Evolutionary conservation across 2,888 invertebrate species (phyloP).

Genomic region (Oegoconia quadripuncta): DNA sequence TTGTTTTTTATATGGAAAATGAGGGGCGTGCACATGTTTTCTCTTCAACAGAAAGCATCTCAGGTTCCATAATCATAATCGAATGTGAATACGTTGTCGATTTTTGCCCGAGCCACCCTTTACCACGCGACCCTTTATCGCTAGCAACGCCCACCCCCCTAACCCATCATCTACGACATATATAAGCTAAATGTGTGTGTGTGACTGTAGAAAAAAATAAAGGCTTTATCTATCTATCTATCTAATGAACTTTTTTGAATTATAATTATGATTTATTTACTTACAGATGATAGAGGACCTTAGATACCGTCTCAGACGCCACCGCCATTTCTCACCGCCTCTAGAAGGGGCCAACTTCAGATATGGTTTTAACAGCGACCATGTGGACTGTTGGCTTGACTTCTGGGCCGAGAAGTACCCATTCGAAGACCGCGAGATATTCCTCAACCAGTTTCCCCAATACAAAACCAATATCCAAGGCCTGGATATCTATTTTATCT

Average conservation of each 20-base stretch:
- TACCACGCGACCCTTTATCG: too few relatives aligned
- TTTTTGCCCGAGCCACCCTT: too few relatives aligned
- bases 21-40: too few relatives aligned
- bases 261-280: too few relatives aligned
- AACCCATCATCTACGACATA: not conserved
- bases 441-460: conserved; percentile 86
- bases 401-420: conserved; percentile 89
- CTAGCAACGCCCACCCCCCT: too few relatives aligned
- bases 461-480: conserved; percentile 87
- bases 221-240: not conserved
- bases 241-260: not conserved
- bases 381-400: conserved; percentile 80
- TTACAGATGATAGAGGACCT: conserved; percentile 53
- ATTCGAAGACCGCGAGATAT: conserved; percentile 77
- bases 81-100: too few relatives aligned
- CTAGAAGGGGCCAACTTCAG: conserved; percentile 85
- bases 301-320: conserved; percentile 41
- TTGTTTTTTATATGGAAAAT: too few relatives aligned
- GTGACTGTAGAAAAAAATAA: not conserved
- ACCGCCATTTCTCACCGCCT: conserved; percentile 64
- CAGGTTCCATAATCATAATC: too few relatives aligned
- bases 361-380: conserved; percentile 88
- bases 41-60: too few relatives aligned
- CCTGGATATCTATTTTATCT: conserved; percentile 78
- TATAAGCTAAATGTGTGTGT: not conserved